These are phyloP conservation scores for Brachionus paranguensis DNA, from an alignment of 1,140 invertebrate genomes.

Conservation along the genomic window DNA sequence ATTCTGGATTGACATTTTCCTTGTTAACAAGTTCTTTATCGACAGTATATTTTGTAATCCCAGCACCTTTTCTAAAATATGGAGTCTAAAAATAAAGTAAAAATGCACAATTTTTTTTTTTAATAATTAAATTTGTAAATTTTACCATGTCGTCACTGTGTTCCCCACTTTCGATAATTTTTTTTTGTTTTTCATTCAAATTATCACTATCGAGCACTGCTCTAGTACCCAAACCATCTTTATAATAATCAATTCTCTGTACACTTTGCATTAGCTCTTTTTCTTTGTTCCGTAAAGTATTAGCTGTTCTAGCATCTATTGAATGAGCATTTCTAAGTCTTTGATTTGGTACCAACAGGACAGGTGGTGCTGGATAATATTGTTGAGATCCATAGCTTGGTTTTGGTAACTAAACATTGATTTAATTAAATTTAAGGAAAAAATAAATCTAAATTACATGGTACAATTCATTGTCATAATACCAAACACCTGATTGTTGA, in stretches of 20 bases:
- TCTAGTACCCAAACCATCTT: conserved; percentile 29
- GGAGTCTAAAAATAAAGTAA: background rate
- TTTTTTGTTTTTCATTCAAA: conserved; percentile 3
- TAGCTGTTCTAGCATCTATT: conserved; percentile 4
- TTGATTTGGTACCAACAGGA: conserved; percentile 6
- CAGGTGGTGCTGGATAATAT: conserved; percentile 31
- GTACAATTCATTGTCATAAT: conserved; percentile 24
- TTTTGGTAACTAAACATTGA: background rate
- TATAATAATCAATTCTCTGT: conserved; percentile 28
- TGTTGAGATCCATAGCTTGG: conserved; percentile 1
- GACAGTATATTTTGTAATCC: background rate
- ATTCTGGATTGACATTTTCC: background rate
- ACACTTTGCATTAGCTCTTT: conserved; percentile 27
- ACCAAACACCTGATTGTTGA: conserved; percentile 32
- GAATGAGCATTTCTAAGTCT: background rate
- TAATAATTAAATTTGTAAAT: background rate
- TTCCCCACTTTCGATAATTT: background rate
- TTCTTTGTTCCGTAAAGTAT: conserved; percentile 33
- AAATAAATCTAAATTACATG: conserved; percentile 11
- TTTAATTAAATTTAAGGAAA: background rate
- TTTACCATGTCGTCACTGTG: background rate
- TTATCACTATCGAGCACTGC: conserved; percentile 8
- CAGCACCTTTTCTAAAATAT: conserved; percentile 22
- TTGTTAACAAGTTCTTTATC: background rate
- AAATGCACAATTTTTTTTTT: background rate